Conservation (phyloP, 1,140 invertebrate genomes). For the Dryas iulia region DNA sequence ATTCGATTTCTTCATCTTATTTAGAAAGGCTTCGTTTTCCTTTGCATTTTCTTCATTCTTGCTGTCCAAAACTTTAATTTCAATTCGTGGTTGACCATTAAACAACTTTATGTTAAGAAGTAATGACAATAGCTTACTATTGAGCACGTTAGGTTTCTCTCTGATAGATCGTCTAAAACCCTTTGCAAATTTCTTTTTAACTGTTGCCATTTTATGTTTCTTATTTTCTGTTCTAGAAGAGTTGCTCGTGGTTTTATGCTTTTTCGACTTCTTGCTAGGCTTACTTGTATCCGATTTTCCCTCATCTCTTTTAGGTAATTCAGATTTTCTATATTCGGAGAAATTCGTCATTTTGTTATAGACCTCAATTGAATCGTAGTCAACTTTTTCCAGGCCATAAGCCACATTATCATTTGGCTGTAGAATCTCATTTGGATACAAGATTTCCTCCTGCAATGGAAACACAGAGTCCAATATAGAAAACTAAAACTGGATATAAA, state of each 20-base stretch:
- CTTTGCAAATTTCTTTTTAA: slow-evolving; percentile 23
- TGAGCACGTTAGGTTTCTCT: not conserved
- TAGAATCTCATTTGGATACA: slow-evolving; percentile 29
- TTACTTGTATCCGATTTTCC: no score
- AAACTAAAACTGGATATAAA: no score
- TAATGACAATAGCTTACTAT: slow-evolving; percentile 20
- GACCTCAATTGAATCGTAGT: not conserved
- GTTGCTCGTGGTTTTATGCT: not conserved
- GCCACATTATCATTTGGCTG: slow-evolving; percentile 25
- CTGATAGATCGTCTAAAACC: slow-evolving; percentile 40
- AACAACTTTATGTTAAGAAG: slow-evolving; percentile 38
- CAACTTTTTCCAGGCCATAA: slow-evolving; percentile 40
- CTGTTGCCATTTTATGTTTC: not conserved
- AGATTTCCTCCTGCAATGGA: slow-evolving; percentile 18
- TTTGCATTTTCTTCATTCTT: not conserved
- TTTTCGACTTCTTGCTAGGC: not conserved
- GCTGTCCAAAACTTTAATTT: slow-evolving; percentile 37
- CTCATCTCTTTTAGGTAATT: slow-evolving; percentile 9
- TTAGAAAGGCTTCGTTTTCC: not conserved
- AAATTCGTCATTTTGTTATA: not conserved
- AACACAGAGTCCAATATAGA: not conserved
- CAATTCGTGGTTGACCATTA: slow-evolving; percentile 29
- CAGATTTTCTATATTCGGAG: not conserved
- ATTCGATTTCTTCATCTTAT: not conserved
- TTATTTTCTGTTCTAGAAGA: not conserved